Base-by-base conservation (phyloP, 2,888 invertebrate species). In the Orthosia cruda region DNA sequence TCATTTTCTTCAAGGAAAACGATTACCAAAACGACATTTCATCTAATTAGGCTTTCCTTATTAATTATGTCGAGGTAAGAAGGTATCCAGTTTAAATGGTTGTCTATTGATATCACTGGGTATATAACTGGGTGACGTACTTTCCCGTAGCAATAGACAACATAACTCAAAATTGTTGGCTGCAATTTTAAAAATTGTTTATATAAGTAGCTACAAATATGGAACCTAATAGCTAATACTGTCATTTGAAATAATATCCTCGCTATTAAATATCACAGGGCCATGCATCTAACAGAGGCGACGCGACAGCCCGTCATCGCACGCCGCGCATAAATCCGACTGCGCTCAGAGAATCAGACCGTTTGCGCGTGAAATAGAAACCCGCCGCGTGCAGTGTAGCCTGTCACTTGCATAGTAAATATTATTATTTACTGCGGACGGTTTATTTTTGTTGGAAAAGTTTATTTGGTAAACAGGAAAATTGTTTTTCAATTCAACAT, bases 351-450 rank as follows among this genome's bases (percentile, higher is more conserved):
- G 4, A 58, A 20, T 61, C 32, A n/a, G 63, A 70, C 89, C 92
- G 89, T 94, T 94, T 94, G 92, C 89, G 93, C 94, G 94, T 93
- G 93, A 94, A 95, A 95, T 92, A 91, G 93, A 93, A 93, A 89
- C 88, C 78, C 76, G 79, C 81, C 67, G 84, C 80, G 67, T 83
- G 87, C 86, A 81, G 84, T 83, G 74, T 77, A 50, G 59, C 85
- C 84, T 88, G 91, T 90, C 91, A 88, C 90, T 86, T 87, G 88
- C 89, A 88, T 90, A 85, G 87, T 89, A 87, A 85, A 59, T 72
- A 80, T 47, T 85, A 84, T 87, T 87, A 87, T 88, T 78, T 83
- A 81, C 64, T 65, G 74, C 32, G 45, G 32, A 26, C 20, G 54
- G 71, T 87, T 82, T 80, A 80, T 80, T 57, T 65, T 50, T 58